phyloP scores from a whole-genome alignment of 37 sponge, comb jelly and placozoan species.

The Halisarca cf. caerulea region DNA sequence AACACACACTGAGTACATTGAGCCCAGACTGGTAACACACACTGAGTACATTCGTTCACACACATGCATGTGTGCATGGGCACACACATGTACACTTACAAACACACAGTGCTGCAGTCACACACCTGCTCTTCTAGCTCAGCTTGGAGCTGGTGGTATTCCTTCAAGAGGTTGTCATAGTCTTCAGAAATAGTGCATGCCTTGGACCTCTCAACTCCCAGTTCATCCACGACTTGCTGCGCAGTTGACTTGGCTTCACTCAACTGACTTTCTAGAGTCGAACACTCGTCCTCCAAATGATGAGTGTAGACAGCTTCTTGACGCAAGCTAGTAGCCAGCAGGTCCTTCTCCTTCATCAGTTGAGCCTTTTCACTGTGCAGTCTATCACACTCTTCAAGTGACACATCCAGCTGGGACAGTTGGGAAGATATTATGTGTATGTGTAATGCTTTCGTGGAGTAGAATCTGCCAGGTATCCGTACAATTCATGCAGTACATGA shows the following conservation, averaged over 20 bases:
- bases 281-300: slow-evolving; percentile 31
- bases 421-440: background rate
- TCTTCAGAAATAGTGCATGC: background rate
- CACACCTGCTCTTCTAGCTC: slow-evolving; percentile 7
- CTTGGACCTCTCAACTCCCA: slow-evolving; percentile 24
- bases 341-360: slow-evolving; percentile 47
- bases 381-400: slow-evolving; percentile 18
- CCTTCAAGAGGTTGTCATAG: background rate
- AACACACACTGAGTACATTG: no score
- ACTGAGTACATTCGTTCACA: no score
- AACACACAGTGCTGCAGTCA: no score
- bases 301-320: slow-evolving; percentile 32
- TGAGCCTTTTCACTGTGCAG: slow-evolving; percentile 27
- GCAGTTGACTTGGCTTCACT: background rate
- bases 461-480: no score
- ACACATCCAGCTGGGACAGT: slow-evolving; percentile 33
- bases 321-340: slow-evolving; percentile 27
- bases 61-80: no score
- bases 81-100: no score
- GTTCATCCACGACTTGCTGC: background rate
- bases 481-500: no score
- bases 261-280: slow-evolving; percentile 6
- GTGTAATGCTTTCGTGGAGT: no score
- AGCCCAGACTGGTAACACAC: no score
- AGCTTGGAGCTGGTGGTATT: slow-evolving; percentile 5